Conservation (phyloP, 2,797 vertebrate genomes). For the Margarornis squamiger region DNA sequence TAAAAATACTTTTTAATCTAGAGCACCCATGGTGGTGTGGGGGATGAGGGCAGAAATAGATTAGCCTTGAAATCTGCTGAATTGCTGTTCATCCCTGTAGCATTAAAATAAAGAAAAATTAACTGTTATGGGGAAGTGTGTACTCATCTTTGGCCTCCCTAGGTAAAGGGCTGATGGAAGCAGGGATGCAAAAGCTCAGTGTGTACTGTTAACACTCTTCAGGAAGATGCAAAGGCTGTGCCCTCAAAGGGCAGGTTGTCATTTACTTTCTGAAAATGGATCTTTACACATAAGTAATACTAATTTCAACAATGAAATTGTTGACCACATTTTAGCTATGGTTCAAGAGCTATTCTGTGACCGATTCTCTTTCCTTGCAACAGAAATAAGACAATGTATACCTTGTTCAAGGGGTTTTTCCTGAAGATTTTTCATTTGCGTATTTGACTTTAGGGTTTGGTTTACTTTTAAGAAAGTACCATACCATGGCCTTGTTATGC, state of each 20-base stretch:
- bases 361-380: background rate
- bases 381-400: background rate
- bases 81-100: background rate
- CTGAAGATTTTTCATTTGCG: background rate
- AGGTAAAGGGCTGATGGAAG: background rate
- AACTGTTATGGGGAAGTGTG: accelerated
- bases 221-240: background rate
- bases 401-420: background rate
- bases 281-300: background rate
- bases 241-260: background rate
- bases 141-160: background rate
- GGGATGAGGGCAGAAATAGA: background rate
- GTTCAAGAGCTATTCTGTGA: background rate
- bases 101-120: background rate
- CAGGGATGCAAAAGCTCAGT: background rate
- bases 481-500: background rate
- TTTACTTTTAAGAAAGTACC: background rate
- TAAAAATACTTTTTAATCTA: background rate
- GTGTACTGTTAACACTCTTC: background rate
- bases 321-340: background rate
- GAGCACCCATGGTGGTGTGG: background rate
- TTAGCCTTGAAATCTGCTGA: background rate
- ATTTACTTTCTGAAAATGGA: background rate
- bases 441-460: background rate
- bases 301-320: background rate